Percentiles rank a stretch among this genome's conserved stretches.
These are phyloP conservation scores for Margarornis squamiger DNA, from an alignment of 2,797 vertebrate species.

Conservation along the genomic window DNA sequence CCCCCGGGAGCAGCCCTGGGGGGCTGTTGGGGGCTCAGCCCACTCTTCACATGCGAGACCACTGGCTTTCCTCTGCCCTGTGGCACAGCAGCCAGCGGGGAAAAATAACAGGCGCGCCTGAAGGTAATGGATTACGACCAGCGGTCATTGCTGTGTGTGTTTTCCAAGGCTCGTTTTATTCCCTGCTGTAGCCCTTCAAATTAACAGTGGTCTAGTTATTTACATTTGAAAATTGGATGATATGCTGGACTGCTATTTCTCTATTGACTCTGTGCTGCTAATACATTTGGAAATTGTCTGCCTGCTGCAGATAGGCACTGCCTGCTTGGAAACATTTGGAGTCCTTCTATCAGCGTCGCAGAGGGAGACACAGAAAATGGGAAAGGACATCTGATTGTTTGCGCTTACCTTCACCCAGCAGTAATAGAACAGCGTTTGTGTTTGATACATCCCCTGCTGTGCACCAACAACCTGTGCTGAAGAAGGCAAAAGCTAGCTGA, in stretches of 20 bases:
- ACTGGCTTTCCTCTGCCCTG: neutral
- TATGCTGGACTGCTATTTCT: slow-evolving; percentile 55
- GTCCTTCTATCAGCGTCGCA: slow-evolving; percentile 33
- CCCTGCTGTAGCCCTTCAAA: slow-evolving; percentile 45
- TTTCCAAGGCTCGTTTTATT: slow-evolving; percentile 26
- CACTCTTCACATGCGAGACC: fast-evolving
- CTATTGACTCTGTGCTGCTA: slow-evolving; percentile 55
- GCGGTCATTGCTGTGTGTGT: neutral
- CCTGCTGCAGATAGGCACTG: slow-evolving; percentile 58
- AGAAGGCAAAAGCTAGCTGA: neutral
- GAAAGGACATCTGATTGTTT: slow-evolving; percentile 48
- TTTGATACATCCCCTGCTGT: neutral
- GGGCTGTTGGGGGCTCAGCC: neutral
- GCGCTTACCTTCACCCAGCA: slow-evolving; percentile 11
- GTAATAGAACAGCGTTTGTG: neutral
- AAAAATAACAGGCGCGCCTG: neutral
- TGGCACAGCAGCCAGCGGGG: neutral
- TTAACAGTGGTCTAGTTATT: slow-evolving; percentile 59
- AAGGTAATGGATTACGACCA: neutral
- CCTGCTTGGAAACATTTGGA: slow-evolving; percentile 44
- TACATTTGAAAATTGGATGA: slow-evolving; percentile 69
- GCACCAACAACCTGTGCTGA: neutral
- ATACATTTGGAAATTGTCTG: slow-evolving; percentile 61
- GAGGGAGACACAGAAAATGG: slow-evolving; percentile 46
- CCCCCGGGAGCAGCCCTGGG: neutral